Percentiles rank a stretch among this genome's conserved stretches.
Evolutionary conservation across 2,888 invertebrate genomes (phyloP).

Genomic region (Matsumyia berberina): DNA sequence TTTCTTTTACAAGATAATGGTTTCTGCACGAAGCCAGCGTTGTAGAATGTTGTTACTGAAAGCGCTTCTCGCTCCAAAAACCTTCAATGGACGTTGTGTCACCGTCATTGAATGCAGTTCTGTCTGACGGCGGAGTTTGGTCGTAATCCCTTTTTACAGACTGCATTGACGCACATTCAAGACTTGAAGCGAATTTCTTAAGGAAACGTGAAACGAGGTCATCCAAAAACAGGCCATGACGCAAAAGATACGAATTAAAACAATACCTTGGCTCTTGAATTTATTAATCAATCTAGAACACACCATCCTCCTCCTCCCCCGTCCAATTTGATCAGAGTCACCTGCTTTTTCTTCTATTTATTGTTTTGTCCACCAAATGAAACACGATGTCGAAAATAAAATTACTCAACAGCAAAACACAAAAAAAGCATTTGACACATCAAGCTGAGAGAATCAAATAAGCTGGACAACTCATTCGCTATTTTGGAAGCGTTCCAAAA

Average conservation of each 20-base stretch:
- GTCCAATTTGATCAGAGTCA: slow-evolving; percentile 23
- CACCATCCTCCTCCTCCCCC: background rate
- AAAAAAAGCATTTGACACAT: slow-evolving; percentile 23
- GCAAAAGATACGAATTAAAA: background rate
- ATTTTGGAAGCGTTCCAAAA: slow-evolving; percentile 49
- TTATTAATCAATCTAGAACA: slow-evolving; percentile 22
- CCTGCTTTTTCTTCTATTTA: slow-evolving; percentile 34
- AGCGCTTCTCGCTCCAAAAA: too few relatives aligned
- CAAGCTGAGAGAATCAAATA: slow-evolving; percentile 6
- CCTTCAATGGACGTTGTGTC: too few relatives aligned
- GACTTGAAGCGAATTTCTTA: background rate
- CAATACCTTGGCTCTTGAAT: background rate
- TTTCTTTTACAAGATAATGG: too few relatives aligned
- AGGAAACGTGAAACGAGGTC: background rate
- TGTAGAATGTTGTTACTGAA: too few relatives aligned
- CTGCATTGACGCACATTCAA: too few relatives aligned
- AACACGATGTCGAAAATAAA: slow-evolving; percentile 38
- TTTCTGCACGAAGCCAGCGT: too few relatives aligned
- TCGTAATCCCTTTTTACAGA: too few relatives aligned
- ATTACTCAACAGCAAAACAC: slow-evolving; percentile 25
- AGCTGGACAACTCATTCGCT: slow-evolving; percentile 31
- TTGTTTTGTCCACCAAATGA: slow-evolving; percentile 25
- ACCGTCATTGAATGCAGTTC: too few relatives aligned
- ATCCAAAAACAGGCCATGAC: background rate
- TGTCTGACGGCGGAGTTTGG: too few relatives aligned